phyloP scores from a whole-genome alignment of 2,113 vertebrate species.

The Lophius piscatorius region DNA sequence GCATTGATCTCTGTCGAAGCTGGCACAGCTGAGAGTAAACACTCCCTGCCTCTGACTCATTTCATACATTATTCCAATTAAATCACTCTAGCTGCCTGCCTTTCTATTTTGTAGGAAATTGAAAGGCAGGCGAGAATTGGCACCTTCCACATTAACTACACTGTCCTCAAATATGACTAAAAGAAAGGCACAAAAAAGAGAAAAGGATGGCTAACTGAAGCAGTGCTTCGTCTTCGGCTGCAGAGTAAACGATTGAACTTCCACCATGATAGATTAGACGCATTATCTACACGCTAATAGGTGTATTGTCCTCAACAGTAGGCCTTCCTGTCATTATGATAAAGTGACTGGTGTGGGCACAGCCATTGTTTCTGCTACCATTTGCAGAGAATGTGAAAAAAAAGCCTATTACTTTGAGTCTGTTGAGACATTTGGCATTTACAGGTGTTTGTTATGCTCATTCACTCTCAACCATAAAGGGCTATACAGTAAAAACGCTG shows the following conservation, averaged over 20 bases:
- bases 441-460: constrained; percentile 5
- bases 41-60: constrained; percentile 77
- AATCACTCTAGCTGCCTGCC: constrained; percentile 62
- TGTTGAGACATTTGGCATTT: constrained; percentile 38
- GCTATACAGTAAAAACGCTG: constrained; percentile 1
- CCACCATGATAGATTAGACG: constrained; percentile 58
- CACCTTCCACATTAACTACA: constrained; percentile 65
- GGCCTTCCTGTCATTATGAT: constrained; percentile 51
- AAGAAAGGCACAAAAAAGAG: constrained; percentile 17
- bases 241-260: constrained; percentile 30
- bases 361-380: constrained; percentile 50
- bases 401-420: constrained; percentile 33
- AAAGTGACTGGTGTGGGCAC: constrained; percentile 46
- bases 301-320: constrained; percentile 53
- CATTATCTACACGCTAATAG: constrained; percentile 60
- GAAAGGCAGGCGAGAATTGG: constrained; percentile 39
- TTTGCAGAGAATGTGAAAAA: constrained; percentile 36
- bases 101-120: constrained; percentile 54
- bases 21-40: constrained; percentile 77
- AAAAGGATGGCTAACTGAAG: constrained; percentile 22
- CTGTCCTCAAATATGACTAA: constrained; percentile 46
- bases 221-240: constrained; percentile 40
- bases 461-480: neutral
- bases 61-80: constrained; percentile 86
- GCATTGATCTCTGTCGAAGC: constrained; percentile 85